Percentiles rank a stretch among this genome's conserved stretches.
These are phyloP conservation scores for Holothuria leucospilota DNA, from an alignment of 53 echinoderm and acorn worm species.

Conservation along the genomic window DNA sequence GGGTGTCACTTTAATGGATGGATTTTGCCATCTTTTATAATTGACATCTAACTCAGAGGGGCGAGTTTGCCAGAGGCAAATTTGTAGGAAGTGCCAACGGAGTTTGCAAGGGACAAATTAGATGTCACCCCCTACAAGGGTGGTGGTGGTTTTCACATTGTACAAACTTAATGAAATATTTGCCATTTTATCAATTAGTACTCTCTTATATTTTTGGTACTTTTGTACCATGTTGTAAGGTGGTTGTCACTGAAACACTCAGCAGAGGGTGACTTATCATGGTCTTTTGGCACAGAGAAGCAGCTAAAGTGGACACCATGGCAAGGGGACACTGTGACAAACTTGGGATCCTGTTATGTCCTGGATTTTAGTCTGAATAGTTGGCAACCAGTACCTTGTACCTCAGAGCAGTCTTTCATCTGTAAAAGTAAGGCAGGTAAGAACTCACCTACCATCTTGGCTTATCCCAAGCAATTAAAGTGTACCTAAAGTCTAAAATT, in stretches of 20 bases:
- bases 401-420: not conserved
- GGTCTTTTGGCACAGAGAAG: not conserved
- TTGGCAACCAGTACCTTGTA: not conserved
- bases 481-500: no score
- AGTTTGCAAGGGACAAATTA: no score
- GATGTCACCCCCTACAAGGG: no score
- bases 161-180: no score
- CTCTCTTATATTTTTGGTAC: not conserved
- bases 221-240: not conserved
- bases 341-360: not conserved
- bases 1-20: no score
- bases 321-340: not conserved
- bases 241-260: not conserved
- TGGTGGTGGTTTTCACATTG: no score
- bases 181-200: not conserved
- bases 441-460: no score
- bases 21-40: no score
- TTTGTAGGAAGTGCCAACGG: no score
- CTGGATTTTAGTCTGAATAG: not conserved
- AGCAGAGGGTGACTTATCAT: not conserved
- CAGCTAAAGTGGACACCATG: not conserved
- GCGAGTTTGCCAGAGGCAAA: no score
- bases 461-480: no score
- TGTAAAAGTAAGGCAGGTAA: conserved; percentile 2
- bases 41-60: no score